Conservation (phyloP, 2,888 invertebrate genomes). For the Torymus auratus region DNA sequence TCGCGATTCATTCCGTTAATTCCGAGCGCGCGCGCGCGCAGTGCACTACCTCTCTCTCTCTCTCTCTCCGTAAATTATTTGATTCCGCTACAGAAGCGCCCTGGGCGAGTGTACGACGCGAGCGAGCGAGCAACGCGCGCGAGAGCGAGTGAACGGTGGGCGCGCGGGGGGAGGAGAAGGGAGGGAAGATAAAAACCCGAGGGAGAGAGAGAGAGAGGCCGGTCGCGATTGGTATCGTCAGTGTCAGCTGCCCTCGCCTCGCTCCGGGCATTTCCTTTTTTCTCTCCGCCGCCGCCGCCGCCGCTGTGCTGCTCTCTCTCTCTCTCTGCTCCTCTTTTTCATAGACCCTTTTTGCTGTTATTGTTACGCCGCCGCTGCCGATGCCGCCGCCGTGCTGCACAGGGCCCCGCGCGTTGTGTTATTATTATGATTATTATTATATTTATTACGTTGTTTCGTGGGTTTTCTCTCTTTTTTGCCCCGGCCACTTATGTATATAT, state of each 20-base stretch:
- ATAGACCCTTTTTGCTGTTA: conserved; percentile 9
- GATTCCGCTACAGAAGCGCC: conserved; percentile 59
- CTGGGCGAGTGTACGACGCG: conserved; percentile 54
- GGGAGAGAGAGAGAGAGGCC: conserved; percentile 27
- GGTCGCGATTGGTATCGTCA: conserved; percentile 60
- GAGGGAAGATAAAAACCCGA: conserved; percentile 4
- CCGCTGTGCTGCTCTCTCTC: conserved; percentile 1
- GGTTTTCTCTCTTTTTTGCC: conserved; percentile 17
- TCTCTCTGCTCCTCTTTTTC: conserved; percentile 13
- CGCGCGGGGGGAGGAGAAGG: conserved; percentile 23
- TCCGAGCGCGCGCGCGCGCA: conserved; percentile 32
- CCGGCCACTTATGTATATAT: background rate
- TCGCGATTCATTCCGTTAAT: conserved; percentile 50
- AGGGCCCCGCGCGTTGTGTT: background rate
- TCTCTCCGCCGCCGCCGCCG: conserved; percentile 31
- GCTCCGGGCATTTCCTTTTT: conserved; percentile 54
- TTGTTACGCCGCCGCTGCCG: background rate
- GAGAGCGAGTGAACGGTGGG: conserved; percentile 30
- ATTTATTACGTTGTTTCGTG: conserved; percentile 36
- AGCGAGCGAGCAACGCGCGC: conserved; percentile 30
- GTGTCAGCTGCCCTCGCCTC: conserved; percentile 56
- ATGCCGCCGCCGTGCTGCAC: too few relatives aligned
- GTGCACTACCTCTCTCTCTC: background rate
- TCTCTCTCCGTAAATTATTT: conserved; percentile 57
- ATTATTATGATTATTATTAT: conserved; percentile 38